Base-by-base conservation (phyloP, 2,888 invertebrate species). In the Cephus runcator region DNA sequence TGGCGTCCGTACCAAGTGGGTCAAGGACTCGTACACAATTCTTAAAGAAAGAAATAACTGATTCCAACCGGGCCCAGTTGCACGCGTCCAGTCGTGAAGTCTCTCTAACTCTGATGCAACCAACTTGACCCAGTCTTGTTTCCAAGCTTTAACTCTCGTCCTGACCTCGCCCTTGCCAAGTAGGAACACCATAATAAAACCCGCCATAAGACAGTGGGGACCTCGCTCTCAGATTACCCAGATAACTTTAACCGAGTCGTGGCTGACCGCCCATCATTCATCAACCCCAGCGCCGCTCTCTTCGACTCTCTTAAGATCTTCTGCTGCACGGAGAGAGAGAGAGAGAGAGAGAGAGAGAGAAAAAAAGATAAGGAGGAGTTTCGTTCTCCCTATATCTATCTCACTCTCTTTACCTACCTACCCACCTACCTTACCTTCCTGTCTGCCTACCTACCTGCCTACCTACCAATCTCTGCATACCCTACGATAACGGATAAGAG, bases 161-260 rank as follows among this genome's bases (percentile, higher is more conserved):
- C 84, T 88, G 90, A 89, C 90, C 90, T 90, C 89, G 88, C 89
- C 90, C 89, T 90, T 89, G 89, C 85, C 84, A 79, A 85, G 84
- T 83, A 82, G 84, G 85, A 85, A 88, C 85, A 85, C 85, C 82
- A 83, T 85, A 84, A 86, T 87, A 88, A 87, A 81, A 69, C 69
- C 78, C 83, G 81, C 85, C 83, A 71, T 83, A 87, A 87, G 85
- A 88, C 86, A 85, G 86, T 84, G 86, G 86, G 56, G 83, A 84
- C 84, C 82, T 82, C 82, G 80, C 85, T 84, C 90, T 90, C 88
- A 89, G 90, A 91, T 91, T 90, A 90, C 90, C 76, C 83, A 87
- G 91, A 90, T 91, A 91, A 88, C 90, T 90, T 90, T 90, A 88
- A 86, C 87, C 81, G 84, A 85, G 88, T 86, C 88, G 83, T 85